phyloP scores from a whole-genome alignment of 1,140 invertebrate species.

The Plectrocnemia conspersa region DNA sequence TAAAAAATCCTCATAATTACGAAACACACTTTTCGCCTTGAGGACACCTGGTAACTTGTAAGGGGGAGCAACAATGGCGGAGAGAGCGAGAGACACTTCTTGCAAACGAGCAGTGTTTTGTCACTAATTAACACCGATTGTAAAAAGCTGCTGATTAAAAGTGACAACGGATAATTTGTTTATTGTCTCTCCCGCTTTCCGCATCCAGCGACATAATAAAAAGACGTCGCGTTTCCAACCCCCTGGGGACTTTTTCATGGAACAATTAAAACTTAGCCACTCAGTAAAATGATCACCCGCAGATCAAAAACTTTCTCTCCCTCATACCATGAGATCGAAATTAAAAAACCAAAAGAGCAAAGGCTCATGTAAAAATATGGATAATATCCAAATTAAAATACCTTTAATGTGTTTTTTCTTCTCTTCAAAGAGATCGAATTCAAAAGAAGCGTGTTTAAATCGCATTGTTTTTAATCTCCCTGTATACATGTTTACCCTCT shows the following conservation, averaged over 20 bases:
- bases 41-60: neutral
- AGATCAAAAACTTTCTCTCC: too few relatives aligned
- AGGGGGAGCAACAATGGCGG: neutral
- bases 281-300: neutral
- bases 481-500: slow-evolving; percentile 17
- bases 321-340: too few relatives aligned
- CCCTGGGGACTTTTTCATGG: neutral
- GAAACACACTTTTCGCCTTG: too few relatives aligned
- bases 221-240: neutral
- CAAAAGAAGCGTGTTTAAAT: too few relatives aligned
- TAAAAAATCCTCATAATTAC: too few relatives aligned
- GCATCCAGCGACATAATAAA: slow-evolving; percentile 9
- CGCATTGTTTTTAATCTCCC: slow-evolving; percentile 6
- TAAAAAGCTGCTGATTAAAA: slow-evolving; percentile 22
- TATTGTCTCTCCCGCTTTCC: slow-evolving; percentile 14
- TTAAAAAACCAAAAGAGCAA: too few relatives aligned
- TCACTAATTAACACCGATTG: slow-evolving; percentile 30
- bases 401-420: too few relatives aligned
- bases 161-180: slow-evolving; percentile 28
- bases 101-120: slow-evolving; percentile 21
- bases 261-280: slow-evolving; percentile 8
- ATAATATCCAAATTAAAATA: too few relatives aligned
- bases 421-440: too few relatives aligned
- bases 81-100: neutral
- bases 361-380: too few relatives aligned